phyloP scores from a whole-genome alignment of 2,113 vertebrate species.

The Ornithorhynchus anatinus region DNA sequence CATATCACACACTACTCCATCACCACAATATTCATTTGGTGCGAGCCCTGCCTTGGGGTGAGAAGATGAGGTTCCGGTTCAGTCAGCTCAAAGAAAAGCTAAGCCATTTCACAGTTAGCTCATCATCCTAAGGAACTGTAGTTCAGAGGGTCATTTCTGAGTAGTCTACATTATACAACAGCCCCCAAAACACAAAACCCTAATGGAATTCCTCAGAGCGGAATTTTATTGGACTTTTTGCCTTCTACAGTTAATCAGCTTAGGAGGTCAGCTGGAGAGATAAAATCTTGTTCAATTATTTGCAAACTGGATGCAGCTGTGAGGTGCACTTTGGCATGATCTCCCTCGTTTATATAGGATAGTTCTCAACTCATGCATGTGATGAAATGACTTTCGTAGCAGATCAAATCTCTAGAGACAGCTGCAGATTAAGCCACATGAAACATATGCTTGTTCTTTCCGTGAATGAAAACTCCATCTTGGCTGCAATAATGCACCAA shows the following conservation, averaged over 20 bases:
- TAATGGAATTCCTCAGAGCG: slow-evolving; percentile 8
- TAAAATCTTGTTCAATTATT: slow-evolving; percentile 28
- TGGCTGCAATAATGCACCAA: neutral
- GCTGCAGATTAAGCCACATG: neutral
- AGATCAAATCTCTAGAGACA: slow-evolving; percentile 1
- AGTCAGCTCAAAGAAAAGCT: too few species aligned
- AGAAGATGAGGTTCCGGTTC: too few species aligned
- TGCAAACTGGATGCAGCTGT: slow-evolving; percentile 26
- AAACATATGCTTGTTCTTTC: neutral
- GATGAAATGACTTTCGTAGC: slow-evolving; percentile 18
- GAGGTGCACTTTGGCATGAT: neutral
- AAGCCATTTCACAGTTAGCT: slow-evolving; percentile 34
- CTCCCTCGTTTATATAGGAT: neutral
- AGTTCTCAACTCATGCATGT: neutral
- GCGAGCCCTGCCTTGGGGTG: too few species aligned
- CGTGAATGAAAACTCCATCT: neutral
- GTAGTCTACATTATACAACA: slow-evolving; percentile 18
- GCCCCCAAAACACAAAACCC: slow-evolving; percentile 17
- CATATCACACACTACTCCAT: too few species aligned
- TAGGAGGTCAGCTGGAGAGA: neutral
- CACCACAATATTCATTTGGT: too few species aligned
- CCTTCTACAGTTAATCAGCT: neutral
- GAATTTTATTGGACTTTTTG: slow-evolving; percentile 10
- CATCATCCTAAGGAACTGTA: slow-evolving; percentile 36
- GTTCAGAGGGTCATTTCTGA: slow-evolving; percentile 32